Percentiles rank a stretch among this genome's conserved stretches.
Evolutionary conservation across 92 coral and sea anemone species (phyloP).

Genomic region (Epizoanthus fatuus): DNA sequence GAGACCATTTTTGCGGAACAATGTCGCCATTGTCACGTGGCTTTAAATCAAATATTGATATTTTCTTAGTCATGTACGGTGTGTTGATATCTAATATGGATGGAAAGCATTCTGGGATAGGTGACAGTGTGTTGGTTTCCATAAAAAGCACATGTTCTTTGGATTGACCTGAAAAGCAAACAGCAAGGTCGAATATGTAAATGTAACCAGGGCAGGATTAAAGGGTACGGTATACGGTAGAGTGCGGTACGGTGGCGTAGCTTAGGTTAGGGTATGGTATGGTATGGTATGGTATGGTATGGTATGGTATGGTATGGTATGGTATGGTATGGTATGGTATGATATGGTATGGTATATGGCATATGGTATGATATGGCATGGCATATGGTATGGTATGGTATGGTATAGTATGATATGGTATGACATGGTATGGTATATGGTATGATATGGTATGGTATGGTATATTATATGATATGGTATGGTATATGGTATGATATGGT

Average conservation of each 20-base stretch:
- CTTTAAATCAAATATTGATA: slow-evolving; percentile 26
- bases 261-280: background rate
- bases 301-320: too few relatives aligned
- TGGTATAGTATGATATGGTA: too few relatives aligned
- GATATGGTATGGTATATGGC: too few relatives aligned
- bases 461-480: too few relatives aligned
- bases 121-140: slow-evolving; percentile 73
- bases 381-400: too few relatives aligned
- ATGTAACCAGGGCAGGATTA: background rate
- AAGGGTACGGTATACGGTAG: too few relatives aligned
- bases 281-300: too few relatives aligned
- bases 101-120: slow-evolving; percentile 66
- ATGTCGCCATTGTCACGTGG: slow-evolving; percentile 9
- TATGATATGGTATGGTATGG: too few relatives aligned
- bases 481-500: too few relatives aligned
- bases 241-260: background rate
- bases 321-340: too few relatives aligned
- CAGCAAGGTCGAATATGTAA: background rate
- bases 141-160: slow-evolving; percentile 61
- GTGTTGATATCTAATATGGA: background rate
- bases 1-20: slow-evolving; percentile 34
- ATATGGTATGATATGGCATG: too few relatives aligned
- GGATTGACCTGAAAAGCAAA: slow-evolving; percentile 47
- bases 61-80: slow-evolving; percentile 6
- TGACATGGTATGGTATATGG: too few relatives aligned